Conservation (phyloP, 2,888 invertebrate genomes). For the Eupithecia exiguata region DNA sequence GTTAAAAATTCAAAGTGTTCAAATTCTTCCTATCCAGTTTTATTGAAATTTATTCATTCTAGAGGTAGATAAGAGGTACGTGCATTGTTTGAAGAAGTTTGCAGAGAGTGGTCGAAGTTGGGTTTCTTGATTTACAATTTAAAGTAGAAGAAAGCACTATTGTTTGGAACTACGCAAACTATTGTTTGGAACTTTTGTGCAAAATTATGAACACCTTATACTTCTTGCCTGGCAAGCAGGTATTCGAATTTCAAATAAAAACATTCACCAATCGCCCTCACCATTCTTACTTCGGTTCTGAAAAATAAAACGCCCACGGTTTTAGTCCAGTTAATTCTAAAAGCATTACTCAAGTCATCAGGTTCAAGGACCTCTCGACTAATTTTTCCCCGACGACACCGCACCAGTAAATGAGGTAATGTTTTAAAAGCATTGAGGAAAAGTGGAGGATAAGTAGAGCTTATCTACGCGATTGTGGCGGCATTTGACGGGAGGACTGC, state of each 20-base stretch:
- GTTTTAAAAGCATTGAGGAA: constrained; percentile 58
- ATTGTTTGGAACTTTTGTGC: constrained; percentile 5
- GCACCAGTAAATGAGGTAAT: constrained; percentile 56
- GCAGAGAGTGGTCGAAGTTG: constrained; percentile 34
- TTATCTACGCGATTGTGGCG: constrained; percentile 69
- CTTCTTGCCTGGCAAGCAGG: not conserved
- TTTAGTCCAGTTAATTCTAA: constrained; percentile 13
- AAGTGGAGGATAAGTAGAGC: constrained; percentile 54
- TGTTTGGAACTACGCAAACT: not conserved
- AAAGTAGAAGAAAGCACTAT: constrained; percentile 5
- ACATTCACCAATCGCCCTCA: not conserved
- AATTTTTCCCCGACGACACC: constrained; percentile 39
- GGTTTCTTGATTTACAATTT: constrained; percentile 19
- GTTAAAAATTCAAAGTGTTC: constrained; percentile 2
- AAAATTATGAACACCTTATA: not conserved
- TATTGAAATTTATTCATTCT: not conserved
- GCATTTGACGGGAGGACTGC: constrained; percentile 39
- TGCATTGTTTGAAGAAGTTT: not conserved
- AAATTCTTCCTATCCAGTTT: not conserved
- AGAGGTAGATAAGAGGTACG: not conserved
- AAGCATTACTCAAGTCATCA: constrained; percentile 36
- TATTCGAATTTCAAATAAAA: not conserved
- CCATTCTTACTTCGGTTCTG: not conserved
- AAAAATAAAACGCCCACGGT: not conserved
- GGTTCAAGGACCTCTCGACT: constrained; percentile 38